Conservation (phyloP, 2,888 invertebrate species). For the Lypha dubia region DNA sequence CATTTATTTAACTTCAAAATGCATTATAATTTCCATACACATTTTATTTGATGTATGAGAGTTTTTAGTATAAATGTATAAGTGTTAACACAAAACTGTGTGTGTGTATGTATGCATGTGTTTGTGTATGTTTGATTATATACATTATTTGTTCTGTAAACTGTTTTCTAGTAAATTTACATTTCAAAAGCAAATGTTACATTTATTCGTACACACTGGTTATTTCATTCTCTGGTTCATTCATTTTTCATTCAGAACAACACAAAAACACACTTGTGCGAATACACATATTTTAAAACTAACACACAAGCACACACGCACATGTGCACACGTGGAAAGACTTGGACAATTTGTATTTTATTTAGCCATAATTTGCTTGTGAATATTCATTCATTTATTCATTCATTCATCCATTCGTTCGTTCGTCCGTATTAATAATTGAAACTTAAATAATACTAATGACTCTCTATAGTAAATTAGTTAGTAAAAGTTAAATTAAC, state of each 20-base stretch:
- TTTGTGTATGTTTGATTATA: slow-evolving; percentile 14
- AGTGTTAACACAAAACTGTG: slow-evolving; percentile 18
- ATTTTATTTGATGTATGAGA: slow-evolving; percentile 66
- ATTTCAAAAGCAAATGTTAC: slow-evolving; percentile 69
- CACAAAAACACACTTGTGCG: not conserved
- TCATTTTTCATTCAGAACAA: slow-evolving; percentile 48
- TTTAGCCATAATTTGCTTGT: slow-evolving; percentile 54
- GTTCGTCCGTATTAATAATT: slow-evolving; percentile 51
- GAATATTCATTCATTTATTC: slow-evolving; percentile 57
- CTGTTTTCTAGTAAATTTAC: slow-evolving; percentile 69
- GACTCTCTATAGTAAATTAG: slow-evolving; percentile 65
- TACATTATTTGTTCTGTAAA: slow-evolving; percentile 63
- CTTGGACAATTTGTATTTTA: slow-evolving; percentile 16
- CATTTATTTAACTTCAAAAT: slow-evolving; percentile 72
- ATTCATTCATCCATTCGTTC: not conserved
- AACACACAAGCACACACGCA: not conserved
- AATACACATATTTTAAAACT: not conserved
- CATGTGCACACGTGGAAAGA: not conserved
- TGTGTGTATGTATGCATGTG: slow-evolving; percentile 1
- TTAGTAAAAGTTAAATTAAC: slow-evolving; percentile 57
- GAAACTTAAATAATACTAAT: slow-evolving; percentile 70
- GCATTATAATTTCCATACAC: slow-evolving; percentile 68
- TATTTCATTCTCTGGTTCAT: slow-evolving; percentile 27
- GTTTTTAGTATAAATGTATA: slow-evolving; percentile 14
- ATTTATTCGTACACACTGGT: slow-evolving; percentile 37